Percentiles rank a stretch among this genome's conserved stretches.
Conservation (phyloP, 2,888 invertebrate species). For the Dynastes hyllus region DNA sequence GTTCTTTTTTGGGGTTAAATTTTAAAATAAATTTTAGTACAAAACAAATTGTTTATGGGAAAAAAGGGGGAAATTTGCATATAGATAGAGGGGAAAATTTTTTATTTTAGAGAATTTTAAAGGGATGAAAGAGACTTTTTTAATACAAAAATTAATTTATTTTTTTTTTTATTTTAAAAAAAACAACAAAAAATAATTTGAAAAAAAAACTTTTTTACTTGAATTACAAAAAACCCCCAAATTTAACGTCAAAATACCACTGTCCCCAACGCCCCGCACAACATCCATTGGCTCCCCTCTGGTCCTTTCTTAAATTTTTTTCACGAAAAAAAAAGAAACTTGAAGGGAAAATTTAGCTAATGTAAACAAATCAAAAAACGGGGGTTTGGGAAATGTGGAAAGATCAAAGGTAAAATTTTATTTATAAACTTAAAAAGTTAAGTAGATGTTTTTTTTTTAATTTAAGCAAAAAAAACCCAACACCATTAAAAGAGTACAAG, state of each 20-base stretch:
- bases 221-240: background rate
- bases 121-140: background rate
- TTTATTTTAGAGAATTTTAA: too few relatives aligned
- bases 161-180: too few relatives aligned
- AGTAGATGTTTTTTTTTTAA: constrained; percentile 34
- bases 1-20: too few relatives aligned
- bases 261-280: background rate
- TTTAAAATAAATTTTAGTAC: too few relatives aligned
- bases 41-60: constrained; percentile 37
- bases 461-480: constrained; percentile 19
- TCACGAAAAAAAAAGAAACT: background rate
- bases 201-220: background rate
- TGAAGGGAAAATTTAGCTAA: constrained; percentile 33
- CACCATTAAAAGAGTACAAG: constrained; percentile 22
- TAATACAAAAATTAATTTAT: background rate
- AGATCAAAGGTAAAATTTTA: constrained; percentile 41
- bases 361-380: constrained; percentile 36
- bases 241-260: background rate
- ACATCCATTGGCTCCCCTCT: constrained; percentile 14
- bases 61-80: constrained; percentile 26
- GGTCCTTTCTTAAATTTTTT: background rate
- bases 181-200: too few relatives aligned
- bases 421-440: constrained; percentile 44
- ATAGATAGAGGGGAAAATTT: constrained; percentile 11
- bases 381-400: too few relatives aligned